Base-by-base conservation (phyloP, 1,140 invertebrate species). In the Hypothenemus hampei region DNA sequence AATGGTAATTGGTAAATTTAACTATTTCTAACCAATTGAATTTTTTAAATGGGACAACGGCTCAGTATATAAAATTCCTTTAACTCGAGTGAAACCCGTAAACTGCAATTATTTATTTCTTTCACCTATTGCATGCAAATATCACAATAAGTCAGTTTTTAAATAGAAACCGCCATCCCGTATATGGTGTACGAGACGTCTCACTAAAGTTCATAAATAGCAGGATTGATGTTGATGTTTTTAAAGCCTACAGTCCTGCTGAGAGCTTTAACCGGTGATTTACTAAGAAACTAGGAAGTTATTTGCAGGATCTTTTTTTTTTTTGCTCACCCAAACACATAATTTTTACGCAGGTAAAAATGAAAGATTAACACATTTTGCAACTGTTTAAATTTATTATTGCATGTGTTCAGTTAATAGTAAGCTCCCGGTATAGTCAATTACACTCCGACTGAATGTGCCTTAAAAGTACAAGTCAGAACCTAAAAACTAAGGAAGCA, bases 151-250 rank as follows among this genome's bases (percentile, higher is more conserved):
- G 52, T 55, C 52, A 55, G 52, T 55, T 55, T 55, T 55, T 39
- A 55, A 55, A 55, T 47, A 40, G 44, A 55, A 55, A 46, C 35
- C 19, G 43, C 52, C 35, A 40, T 40, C 51, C n/a, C 51, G 29
- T 53, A 53, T 53, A 53, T 24, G 41, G 51, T 29, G 29, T 53
- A 60, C 44, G 29, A 31, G 60, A 62, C 58, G 60, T 53, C 49
- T 51, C 26, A 39, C 44, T 35, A 43, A 54, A 60, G 54, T 57
- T 55, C 54, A 63, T 63, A 63, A 63, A 63, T 63, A 54, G 48
- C 48, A 56, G 57, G 60, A 61, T 60, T 63, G 59, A 61, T 60
- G 61, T 55, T 61, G 61, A 63, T 63, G 61, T 61, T 61, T 60
- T 60, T 52, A 60, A 50, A 58, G 61, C 47, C 56, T 36, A 59